Base-by-base conservation (phyloP, 2,888 invertebrate species). In the Merodon equestris region DNA sequence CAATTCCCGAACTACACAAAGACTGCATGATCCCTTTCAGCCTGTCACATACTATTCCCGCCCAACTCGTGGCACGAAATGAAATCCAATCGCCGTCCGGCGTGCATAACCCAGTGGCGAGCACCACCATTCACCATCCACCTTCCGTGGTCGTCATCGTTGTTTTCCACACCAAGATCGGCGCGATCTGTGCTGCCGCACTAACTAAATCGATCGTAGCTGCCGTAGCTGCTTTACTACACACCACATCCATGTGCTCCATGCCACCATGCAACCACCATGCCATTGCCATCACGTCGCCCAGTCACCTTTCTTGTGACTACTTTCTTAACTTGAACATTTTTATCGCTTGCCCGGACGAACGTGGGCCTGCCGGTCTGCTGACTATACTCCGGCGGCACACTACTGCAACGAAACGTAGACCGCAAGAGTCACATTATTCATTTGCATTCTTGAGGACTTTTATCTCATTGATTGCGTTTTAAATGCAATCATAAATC, bases 401-500 rank as follows among this genome's bases (percentile, higher is more conserved):
- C 18, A 15, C 5, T 42, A 12, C 17, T 36, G n/a, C 12, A 5
- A 4, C 56, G 42, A 67, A 40, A 61, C 40, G 36, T 42, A 57
- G 44, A 53, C 45, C 51, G 3, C 40, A 50, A 67, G 51, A 64
- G 63, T 54, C 67, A 75, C 67, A 70, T 72, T 71, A 66, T 68
- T 81, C 66, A 73, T 75, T 81, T 81, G 76, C 64, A 70, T 76
- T 73, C 73, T 73, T 72, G 53, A 70, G 61, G 70, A 66, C 70
- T 81, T 82, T 82, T 81, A 82, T 82, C 82, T 79, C 84, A 84
- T 84, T 84, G 84, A 85, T 85, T 84, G 84, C 85, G 84, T 84
- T 85, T 85, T 85, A 85, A 85, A 85, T 84, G 84, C 84, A 84
- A 83, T 84, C 84, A 85, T 85, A 84, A 85, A 85, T 85, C 85